These are phyloP conservation scores for Torymus tubicola DNA, from an alignment of 2,888 invertebrate species.

Conservation along the genomic window DNA sequence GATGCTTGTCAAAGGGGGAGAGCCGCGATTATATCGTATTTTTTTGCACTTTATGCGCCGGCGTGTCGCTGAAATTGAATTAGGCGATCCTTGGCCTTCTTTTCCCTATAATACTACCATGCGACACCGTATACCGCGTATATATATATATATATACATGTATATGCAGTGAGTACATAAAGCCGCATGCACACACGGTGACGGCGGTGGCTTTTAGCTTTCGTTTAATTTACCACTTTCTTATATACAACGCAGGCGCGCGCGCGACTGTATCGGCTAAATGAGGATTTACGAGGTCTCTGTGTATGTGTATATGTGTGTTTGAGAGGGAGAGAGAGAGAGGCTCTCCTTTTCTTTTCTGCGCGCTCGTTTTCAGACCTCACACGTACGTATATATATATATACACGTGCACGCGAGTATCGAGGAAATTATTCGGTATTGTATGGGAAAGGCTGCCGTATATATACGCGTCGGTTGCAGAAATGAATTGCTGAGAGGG, in stretches of 20 bases:
- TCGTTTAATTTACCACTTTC: conserved; percentile 58
- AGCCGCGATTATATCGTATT: conserved; percentile 46
- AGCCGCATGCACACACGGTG: conserved; percentile 10
- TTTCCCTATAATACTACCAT: too few relatives aligned
- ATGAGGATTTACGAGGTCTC: conserved; percentile 55
- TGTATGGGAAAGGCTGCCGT: too few relatives aligned
- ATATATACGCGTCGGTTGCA: too few relatives aligned
- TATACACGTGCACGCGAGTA: too few relatives aligned
- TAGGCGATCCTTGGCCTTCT: conserved; percentile 59
- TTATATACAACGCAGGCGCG: too few relatives aligned
- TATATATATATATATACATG: too few relatives aligned
- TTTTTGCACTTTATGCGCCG: conserved; percentile 22
- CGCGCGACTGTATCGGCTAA: conserved; percentile 45
- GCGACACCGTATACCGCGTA: too few relatives aligned
- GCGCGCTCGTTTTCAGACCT: neutral
- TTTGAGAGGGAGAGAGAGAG: conserved; percentile 50
- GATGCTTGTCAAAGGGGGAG: conserved; percentile 56
- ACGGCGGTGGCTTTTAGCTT: conserved; percentile 40
- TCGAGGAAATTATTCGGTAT: too few relatives aligned
- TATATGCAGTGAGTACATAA: neutral
- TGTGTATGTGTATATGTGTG: neutral
- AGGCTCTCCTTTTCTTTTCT: conserved; percentile 15
- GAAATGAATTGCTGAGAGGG: too few relatives aligned
- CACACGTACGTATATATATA: neutral
- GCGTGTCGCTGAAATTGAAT: conserved; percentile 55